phyloP scores from a whole-genome alignment of 1,140 invertebrate species.

The Saccostrea echinata region DNA sequence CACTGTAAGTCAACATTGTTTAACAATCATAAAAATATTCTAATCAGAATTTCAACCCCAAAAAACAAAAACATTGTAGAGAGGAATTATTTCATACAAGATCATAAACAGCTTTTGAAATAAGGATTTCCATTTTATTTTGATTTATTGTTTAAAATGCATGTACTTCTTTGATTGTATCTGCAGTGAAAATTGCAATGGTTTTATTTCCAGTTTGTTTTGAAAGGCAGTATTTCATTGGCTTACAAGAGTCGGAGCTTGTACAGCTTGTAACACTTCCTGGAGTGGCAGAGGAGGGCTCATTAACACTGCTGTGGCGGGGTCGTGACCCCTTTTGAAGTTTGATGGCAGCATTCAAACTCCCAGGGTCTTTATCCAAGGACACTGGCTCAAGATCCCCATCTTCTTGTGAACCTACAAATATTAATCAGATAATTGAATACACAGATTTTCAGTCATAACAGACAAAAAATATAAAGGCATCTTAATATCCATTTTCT shows the following conservation, averaged over 20 bases:
- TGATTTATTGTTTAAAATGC: too few relatives aligned
- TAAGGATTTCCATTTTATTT: too few relatives aligned
- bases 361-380: constrained; percentile 44
- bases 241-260: constrained; percentile 69
- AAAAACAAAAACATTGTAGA: too few relatives aligned
- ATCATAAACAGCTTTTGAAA: too few relatives aligned
- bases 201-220: background rate
- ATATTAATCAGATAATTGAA: background rate
- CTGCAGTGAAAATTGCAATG: too few relatives aligned
- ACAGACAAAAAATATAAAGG: too few relatives aligned
- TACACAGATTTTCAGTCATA: too few relatives aligned
- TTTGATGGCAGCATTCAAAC: constrained; percentile 41
- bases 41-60: too few relatives aligned
- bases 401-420: constrained; percentile 39
- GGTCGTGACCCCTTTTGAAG: constrained; percentile 41
- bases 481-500: too few relatives aligned
- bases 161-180: too few relatives aligned
- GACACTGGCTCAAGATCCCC: constrained; percentile 40
- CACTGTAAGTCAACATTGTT: constrained; percentile 54
- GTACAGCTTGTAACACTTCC: constrained; percentile 72
- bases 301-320: constrained; percentile 67
- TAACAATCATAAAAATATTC: too few relatives aligned
- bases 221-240: background rate
- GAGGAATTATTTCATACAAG: too few relatives aligned
- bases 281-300: constrained; percentile 65